Conservation (phyloP, 2,113 vertebrate genomes). For the Sialia sialis region DNA sequence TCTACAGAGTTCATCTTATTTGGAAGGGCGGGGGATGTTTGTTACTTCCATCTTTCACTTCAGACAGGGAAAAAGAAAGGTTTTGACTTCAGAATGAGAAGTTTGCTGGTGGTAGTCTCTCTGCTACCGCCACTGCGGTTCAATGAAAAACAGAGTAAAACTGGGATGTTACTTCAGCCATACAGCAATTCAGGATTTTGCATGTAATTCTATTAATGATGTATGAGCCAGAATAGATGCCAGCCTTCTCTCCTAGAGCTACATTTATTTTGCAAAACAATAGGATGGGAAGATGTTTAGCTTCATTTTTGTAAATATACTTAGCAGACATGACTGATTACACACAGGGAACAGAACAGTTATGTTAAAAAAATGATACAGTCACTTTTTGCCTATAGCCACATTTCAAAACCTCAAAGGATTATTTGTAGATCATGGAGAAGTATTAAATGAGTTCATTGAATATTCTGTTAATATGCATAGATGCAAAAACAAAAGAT, state of each 20-base stretch:
- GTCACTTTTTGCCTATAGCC: conserved; percentile 50
- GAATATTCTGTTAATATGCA: conserved; percentile 58
- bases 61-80: not conserved
- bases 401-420: conserved; percentile 53
- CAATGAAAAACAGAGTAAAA: not conserved
- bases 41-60: not conserved
- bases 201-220: conserved; percentile 42
- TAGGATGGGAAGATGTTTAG: conserved; percentile 46
- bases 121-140: not conserved
- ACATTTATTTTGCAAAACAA: conserved; percentile 52
- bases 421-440: conserved; percentile 62
- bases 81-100: not conserved
- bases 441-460: conserved; percentile 65
- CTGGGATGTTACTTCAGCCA: not conserved
- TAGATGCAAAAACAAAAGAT: conserved; percentile 39
- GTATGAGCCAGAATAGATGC: not conserved
- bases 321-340: conserved; percentile 54
- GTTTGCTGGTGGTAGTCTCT: not conserved
- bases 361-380: conserved; percentile 41
- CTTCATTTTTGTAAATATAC: conserved; percentile 59
- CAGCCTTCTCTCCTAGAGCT: conserved; percentile 30
- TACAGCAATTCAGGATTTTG: not conserved
- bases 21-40: not conserved
- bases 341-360: conserved; percentile 22
- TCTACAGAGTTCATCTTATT: not conserved